Conservation (phyloP, 2,113 vertebrate species). For the Potamarius usumacintae region DNA sequence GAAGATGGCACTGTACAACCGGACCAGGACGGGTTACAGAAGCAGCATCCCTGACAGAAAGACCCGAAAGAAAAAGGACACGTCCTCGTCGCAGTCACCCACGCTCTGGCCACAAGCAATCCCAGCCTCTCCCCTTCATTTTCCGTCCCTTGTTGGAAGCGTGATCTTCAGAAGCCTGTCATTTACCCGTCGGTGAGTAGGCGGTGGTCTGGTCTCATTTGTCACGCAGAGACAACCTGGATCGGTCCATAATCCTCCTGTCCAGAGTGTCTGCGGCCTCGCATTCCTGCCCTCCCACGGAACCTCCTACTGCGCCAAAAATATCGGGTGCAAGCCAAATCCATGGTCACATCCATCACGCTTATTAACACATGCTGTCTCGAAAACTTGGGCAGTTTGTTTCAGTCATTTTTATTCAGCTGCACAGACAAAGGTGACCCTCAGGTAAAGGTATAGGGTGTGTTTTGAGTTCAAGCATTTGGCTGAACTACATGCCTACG, state of each 20-base stretch:
- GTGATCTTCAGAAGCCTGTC: constrained; percentile 68
- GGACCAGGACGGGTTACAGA: constrained; percentile 69
- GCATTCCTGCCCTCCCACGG: constrained; percentile 75
- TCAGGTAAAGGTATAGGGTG: neutral
- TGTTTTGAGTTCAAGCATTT: constrained; percentile 9
- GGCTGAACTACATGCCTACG: constrained; percentile 22
- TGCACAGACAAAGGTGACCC: neutral
- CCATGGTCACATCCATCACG: constrained; percentile 53
- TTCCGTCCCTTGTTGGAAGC: constrained; percentile 58
- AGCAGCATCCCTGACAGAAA: constrained; percentile 51
- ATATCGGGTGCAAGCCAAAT: constrained; percentile 63
- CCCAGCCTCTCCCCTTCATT: constrained; percentile 56
- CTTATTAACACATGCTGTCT: constrained; percentile 31
- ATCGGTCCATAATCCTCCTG: constrained; percentile 64
- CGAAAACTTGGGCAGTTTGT: neutral
- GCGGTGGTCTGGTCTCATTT: constrained; percentile 70
- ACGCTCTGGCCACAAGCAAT: constrained; percentile 67
- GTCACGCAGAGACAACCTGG: constrained; percentile 68
- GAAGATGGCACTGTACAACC: constrained; percentile 80
- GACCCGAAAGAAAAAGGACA: constrained; percentile 55
- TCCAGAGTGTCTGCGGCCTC: constrained; percentile 69
- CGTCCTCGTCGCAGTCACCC: constrained; percentile 66
- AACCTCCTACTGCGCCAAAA: constrained; percentile 73
- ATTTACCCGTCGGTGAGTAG: constrained; percentile 73
- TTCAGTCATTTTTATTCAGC: neutral